These are phyloP conservation scores for Hylaea fasciaria DNA, from an alignment of 2,888 invertebrate genomes.

Conservation along the genomic window DNA sequence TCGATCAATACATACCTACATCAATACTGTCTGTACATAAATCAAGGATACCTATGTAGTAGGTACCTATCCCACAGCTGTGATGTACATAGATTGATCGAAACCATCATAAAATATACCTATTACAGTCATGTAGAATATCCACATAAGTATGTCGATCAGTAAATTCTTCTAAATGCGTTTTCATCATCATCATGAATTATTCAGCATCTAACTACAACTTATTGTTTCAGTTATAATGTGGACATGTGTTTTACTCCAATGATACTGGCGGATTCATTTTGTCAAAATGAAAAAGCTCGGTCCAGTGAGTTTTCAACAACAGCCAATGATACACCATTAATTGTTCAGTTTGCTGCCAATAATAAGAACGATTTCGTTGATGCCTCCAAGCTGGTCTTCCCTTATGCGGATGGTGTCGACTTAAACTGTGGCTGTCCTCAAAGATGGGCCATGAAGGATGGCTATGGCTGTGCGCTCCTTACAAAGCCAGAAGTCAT, in stretches of 20 bases:
- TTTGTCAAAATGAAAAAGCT: slow-evolving; percentile 94
- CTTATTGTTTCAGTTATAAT: slow-evolving; percentile 86
- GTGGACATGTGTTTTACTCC: slow-evolving; percentile 97
- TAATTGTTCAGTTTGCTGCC: slow-evolving; percentile 98
- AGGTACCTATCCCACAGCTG: too few species aligned
- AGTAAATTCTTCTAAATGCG: too few species aligned
- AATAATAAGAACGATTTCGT: slow-evolving; percentile 93
- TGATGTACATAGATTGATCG: too few species aligned
- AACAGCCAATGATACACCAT: slow-evolving; percentile 90
- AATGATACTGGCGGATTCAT: slow-evolving; percentile 98
- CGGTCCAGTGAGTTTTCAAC: slow-evolving; percentile 93
- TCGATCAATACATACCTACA: too few species aligned
- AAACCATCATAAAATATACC: too few species aligned
- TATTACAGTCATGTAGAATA: too few species aligned
- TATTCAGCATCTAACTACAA: too few species aligned
- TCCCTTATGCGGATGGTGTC: slow-evolving; percentile 94
- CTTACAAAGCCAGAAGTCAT: slow-evolving; percentile 93
- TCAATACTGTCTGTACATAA: too few species aligned
- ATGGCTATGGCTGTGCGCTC: slow-evolving; percentile 94
- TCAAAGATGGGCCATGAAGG: slow-evolving; percentile 96
- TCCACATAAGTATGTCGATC: too few species aligned
- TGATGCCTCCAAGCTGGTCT: slow-evolving; percentile 92
- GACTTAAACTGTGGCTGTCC: slow-evolving; percentile 99
- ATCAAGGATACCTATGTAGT: too few species aligned
- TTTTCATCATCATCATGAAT: too few species aligned